phyloP scores from a whole-genome alignment of 1,140 invertebrate genomes.

The Aphaenogaster ashmeadi region DNA sequence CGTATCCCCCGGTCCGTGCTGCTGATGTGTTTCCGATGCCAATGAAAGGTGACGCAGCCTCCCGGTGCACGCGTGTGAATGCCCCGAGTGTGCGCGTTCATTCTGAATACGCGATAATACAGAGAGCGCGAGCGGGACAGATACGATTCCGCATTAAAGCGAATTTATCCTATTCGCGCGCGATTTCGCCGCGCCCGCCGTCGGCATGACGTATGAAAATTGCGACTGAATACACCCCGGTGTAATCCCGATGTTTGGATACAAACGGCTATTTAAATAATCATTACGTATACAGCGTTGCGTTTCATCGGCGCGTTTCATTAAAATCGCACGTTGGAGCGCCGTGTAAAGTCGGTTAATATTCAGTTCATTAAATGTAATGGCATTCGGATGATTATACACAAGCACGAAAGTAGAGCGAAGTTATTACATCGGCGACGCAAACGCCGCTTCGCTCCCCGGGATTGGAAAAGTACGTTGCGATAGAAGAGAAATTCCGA shows the following conservation, averaged over 20 bases:
- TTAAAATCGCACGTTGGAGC: constrained; percentile 63
- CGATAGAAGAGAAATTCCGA: background rate
- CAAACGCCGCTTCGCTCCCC: background rate
- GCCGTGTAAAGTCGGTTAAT: constrained; percentile 67
- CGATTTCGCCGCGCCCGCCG: constrained; percentile 4
- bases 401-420: background rate
- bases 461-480: background rate
- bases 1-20: constrained; percentile 35
- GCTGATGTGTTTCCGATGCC: constrained; percentile 70
- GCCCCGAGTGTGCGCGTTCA: constrained; percentile 22
- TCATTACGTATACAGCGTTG: constrained; percentile 59
- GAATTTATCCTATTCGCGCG: constrained; percentile 56
- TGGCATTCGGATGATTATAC: constrained; percentile 42
- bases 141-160: constrained; percentile 62
- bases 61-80: constrained; percentile 34
- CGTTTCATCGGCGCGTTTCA: constrained; percentile 50
- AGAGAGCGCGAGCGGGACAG: constrained; percentile 28
- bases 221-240: constrained; percentile 25
- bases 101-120: constrained; percentile 53
- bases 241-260: constrained; percentile 51
- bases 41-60: constrained; percentile 67
- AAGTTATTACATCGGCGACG: constrained; percentile 5
- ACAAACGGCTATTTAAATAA: constrained; percentile 63
- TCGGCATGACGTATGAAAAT: constrained; percentile 65
- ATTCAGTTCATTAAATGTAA: constrained; percentile 62